Percentiles rank a stretch among this genome's conserved stretches.
phyloP scores from a whole-genome alignment of 2,113 vertebrate species.

The Pseudorasbora parva region DNA sequence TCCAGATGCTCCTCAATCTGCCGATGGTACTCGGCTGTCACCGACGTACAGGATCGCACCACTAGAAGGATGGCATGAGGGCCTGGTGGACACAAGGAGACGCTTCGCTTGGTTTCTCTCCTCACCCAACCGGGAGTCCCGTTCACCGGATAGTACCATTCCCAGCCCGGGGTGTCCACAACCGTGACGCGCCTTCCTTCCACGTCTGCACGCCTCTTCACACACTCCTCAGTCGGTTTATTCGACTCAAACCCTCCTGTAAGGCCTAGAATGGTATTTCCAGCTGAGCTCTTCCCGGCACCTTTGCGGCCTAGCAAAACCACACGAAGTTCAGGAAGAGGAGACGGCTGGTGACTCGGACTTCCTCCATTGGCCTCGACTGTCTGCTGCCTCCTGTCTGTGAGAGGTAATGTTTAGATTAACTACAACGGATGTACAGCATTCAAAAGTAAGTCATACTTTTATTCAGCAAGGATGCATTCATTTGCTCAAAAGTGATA shows the following conservation, averaged over 20 bases:
- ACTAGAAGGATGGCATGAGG: constrained; percentile 75
- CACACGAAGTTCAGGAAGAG: constrained; percentile 67
- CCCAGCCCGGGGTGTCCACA: constrained; percentile 79
- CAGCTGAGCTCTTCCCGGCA: constrained; percentile 71
- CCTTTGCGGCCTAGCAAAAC: constrained; percentile 77
- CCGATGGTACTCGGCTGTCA: constrained; percentile 65
- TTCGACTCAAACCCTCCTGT: constrained; percentile 64
- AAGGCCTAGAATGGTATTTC: constrained; percentile 71
- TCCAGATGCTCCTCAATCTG: constrained; percentile 74
- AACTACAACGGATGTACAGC: neutral
- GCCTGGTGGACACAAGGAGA: constrained; percentile 71
- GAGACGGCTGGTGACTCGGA: constrained; percentile 5
- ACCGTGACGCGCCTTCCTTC: constrained; percentile 65
- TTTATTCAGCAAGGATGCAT: neutral
- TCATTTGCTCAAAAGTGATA: neutral
- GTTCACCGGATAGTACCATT: constrained; percentile 79
- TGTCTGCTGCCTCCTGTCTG: constrained; percentile 63
- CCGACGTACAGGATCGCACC: constrained; percentile 67
- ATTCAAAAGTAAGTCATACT: neutral
- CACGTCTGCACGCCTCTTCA: constrained; percentile 65
- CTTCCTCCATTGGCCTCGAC: constrained; percentile 42
- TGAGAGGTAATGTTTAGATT: constrained; percentile 60
- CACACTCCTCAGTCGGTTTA: constrained; percentile 75
- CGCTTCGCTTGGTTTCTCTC: constrained; percentile 71
- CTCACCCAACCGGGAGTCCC: constrained; percentile 75